phyloP scores from a whole-genome alignment of 1,140 invertebrate genomes.

The Ruditapes philippinarum region DNA sequence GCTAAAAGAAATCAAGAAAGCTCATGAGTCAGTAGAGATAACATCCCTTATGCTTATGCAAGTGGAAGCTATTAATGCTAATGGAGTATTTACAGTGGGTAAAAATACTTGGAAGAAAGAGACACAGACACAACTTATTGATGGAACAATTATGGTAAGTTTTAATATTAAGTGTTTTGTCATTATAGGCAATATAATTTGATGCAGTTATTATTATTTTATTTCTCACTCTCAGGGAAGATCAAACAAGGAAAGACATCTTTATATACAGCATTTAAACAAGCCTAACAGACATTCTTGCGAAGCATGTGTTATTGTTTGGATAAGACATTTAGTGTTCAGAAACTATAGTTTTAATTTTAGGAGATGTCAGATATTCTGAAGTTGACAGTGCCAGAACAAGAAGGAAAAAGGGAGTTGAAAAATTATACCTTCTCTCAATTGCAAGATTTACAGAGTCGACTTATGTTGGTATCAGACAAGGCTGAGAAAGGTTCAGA shows the following conservation, averaged over 20 bases:
- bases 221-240: too few species aligned
- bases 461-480: constrained; percentile 83
- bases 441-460: constrained; percentile 59
- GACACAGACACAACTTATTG: background rate
- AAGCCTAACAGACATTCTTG: too few species aligned
- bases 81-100: constrained; percentile 79
- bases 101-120: constrained; percentile 16
- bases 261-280: too few species aligned
- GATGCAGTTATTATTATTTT: too few species aligned
- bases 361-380: constrained; percentile 32
- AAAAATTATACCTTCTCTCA: constrained; percentile 75
- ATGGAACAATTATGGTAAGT: background rate
- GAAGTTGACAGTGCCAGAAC: constrained; percentile 64
- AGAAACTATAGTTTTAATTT: too few species aligned
- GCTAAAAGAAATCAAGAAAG: constrained; percentile 80
- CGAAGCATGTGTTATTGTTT: too few species aligned
- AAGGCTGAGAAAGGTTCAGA: constrained; percentile 80
- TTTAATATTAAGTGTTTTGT: too few species aligned
- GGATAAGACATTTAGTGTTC: too few species aligned
- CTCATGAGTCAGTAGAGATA: constrained; percentile 83
- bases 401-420: background rate
- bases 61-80: constrained; percentile 81
- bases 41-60: constrained; percentile 80
- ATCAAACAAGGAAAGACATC: too few species aligned
- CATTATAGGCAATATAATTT: too few species aligned